Evolutionary conservation across 2,113 vertebrate species (phyloP).

Genomic region (Silurus glanis): DNA sequence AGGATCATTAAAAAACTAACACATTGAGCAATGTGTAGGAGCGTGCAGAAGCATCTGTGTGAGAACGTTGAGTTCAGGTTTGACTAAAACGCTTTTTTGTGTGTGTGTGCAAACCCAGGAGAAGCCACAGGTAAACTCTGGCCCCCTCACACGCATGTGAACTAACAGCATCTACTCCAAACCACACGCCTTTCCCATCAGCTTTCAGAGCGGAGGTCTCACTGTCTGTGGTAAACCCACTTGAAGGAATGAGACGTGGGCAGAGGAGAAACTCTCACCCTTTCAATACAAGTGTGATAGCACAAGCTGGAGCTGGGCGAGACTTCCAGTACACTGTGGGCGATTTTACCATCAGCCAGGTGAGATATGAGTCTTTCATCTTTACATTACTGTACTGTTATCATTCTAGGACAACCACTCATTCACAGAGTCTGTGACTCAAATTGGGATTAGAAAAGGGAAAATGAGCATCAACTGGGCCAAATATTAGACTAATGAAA

Average conservation of each 20-base stretch:
- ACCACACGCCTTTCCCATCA: slow-evolving; percentile 48
- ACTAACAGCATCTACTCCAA: slow-evolving; percentile 27
- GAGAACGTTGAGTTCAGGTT: slow-evolving; percentile 25
- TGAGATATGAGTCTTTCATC: slow-evolving; percentile 56
- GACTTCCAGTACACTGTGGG: slow-evolving; percentile 53
- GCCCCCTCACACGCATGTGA: background rate
- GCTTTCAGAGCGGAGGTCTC: slow-evolving; percentile 23
- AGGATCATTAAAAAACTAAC: background rate
- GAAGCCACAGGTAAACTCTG: slow-evolving; percentile 24
- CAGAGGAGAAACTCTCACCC: slow-evolving; percentile 49
- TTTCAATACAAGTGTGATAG: slow-evolving; percentile 26
- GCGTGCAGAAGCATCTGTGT: background rate
- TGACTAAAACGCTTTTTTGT: slow-evolving; percentile 3
- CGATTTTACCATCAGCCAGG: slow-evolving; percentile 51
- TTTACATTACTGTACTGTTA: slow-evolving; percentile 47
- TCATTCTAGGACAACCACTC: slow-evolving; percentile 40
- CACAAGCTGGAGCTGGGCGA: slow-evolving; percentile 33
- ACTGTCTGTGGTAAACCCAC: slow-evolving; percentile 44
- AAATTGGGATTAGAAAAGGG: slow-evolving; percentile 19
- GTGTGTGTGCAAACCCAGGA: background rate
- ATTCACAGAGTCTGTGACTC: slow-evolving; percentile 46
- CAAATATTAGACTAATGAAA: slow-evolving; percentile 17
- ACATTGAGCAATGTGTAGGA: background rate
- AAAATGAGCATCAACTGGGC: slow-evolving; percentile 19
- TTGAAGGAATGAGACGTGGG: slow-evolving; percentile 47